A percentile compares a stretch with the other conserved stretches of the same genome.
These are phyloP conservation scores for Malurus elegans DNA, from an alignment of 2,113 vertebrate genomes.

Conservation along the genomic window DNA sequence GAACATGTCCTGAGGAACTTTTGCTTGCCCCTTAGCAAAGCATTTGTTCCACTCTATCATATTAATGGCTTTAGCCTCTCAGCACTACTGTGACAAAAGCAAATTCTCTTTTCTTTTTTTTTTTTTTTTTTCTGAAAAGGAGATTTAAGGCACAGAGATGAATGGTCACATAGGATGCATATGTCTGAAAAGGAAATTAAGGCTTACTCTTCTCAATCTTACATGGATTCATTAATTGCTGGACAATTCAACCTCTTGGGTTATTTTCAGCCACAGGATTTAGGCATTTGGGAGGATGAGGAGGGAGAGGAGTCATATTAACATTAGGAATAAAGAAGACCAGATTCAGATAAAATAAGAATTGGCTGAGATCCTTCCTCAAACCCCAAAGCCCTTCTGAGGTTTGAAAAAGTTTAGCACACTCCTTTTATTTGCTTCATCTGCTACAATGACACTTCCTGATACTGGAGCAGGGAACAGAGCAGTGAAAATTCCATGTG, in stretches of 20 bases:
- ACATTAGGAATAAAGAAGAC: neutral
- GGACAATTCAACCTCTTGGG: neutral
- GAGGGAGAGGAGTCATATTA: neutral
- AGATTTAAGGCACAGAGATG: neutral
- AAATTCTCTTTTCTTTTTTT: neutral
- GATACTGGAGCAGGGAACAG: neutral
- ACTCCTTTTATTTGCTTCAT: neutral
- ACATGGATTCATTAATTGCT: neutral
- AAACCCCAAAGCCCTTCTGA: constrained; percentile 18
- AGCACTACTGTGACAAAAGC: neutral
- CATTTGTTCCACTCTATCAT: constrained; percentile 11
- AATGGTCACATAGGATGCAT: neutral
- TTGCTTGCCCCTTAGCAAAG: neutral
- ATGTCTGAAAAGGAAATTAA: neutral
- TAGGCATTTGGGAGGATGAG: neutral
- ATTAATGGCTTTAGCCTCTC: constrained; percentile 30
- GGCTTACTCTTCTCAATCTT: neutral
- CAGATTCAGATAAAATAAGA: constrained; percentile 6
- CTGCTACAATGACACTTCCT: neutral
- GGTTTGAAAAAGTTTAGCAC: neutral
- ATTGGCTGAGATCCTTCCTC: neutral
- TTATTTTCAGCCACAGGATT: neutral
- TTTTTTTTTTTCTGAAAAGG: neutral
- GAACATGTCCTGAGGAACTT: constrained; percentile 22
- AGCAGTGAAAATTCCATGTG: neutral